Base-by-base conservation (phyloP, 2,113 vertebrate genomes). In the Peromyscus maniculatus region DNA sequence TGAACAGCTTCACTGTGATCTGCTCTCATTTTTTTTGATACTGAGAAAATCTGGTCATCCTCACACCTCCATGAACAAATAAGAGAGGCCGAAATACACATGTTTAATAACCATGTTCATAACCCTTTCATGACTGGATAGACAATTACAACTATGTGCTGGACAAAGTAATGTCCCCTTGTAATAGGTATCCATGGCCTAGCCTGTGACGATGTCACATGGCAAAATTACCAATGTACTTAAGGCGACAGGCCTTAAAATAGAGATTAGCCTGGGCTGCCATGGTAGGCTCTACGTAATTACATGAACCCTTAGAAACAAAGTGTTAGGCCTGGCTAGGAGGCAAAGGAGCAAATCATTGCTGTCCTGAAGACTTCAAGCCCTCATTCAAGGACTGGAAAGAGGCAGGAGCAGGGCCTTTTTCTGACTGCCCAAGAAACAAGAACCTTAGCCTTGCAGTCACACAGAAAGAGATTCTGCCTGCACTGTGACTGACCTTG, bases 171-270 rank as follows among this genome's bases (percentile, higher is more conserved):
- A 78, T 87, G 36, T 5, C 4, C n/a, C 52, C 3, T 24, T 10
- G 0, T 69, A 95, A 80, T 43, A 77, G 72, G 91, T 55, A 5
- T 7, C 21, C 7, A 67, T 43, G 62, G 31, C 59, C 9, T 91
- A 87, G 83, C n/a, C 55, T 80, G 36, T 86, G 66, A 64, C 7
- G 4, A 33, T 17, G 16, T 66, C 82, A 93, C 22, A 55, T 39
- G 36, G 67, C n/a, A 90, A 94, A 95, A 87, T 71, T 71, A 75
- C 3, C 64, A 6, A 52, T 46, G 2, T 46, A 90, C 79, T 74
- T 94, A 93, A 88, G 43, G 13, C 71, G 69, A 83, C 1, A 72
- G 87, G 66, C 43, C 17, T 92, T 90, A 88, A 97, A 91, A 71
- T 28, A 93, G 57, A 90, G 64, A 71, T 55, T 67, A 94, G 43